These are phyloP conservation scores for Anoplopoma fimbria DNA, from an alignment of 2,113 vertebrate species.

Conservation along the genomic window DNA sequence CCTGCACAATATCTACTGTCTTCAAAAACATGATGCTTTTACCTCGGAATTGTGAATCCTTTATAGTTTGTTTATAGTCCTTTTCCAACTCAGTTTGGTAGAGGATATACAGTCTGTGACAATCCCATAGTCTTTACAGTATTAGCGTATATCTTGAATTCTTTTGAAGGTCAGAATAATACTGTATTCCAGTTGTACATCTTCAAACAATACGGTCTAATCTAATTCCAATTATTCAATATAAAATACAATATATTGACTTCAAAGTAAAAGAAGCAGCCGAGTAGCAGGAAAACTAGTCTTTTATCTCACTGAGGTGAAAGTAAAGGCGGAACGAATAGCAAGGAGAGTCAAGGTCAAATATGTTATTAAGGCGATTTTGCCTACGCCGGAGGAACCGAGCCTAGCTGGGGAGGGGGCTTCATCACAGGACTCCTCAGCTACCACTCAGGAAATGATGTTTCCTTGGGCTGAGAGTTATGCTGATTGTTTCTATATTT, in stretches of 20 bases:
- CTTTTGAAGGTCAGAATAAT: conserved; percentile 40
- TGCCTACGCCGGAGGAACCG: conserved; percentile 2
- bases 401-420: conserved; percentile 12
- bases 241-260: conserved; percentile 18
- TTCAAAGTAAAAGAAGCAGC: not conserved
- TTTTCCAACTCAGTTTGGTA: not conserved
- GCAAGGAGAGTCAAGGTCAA: conserved; percentile 70
- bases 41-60: not conserved
- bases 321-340: conserved; percentile 58
- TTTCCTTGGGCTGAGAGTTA: conserved; percentile 57
- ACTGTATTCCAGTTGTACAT: not conserved
- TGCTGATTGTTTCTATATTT: conserved; percentile 79
- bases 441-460: conserved; percentile 73
- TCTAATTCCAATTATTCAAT: conserved; percentile 30
- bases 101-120: not conserved
- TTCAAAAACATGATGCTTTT: not conserved
- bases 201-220: not conserved
- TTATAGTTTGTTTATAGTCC: not conserved
- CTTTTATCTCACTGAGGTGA: conserved; percentile 34
- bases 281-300: not conserved
- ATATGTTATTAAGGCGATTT: conserved; percentile 50
- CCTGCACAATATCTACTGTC: not conserved
- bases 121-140: not conserved
- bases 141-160: conserved; percentile 8
- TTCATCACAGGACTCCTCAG: conserved; percentile 27